A percentile compares a stretch with the other conserved stretches of the same genome.
Evolutionary conservation across 35 echinoderm and acorn worm genomes (phyloP).

Genomic region (Ophiothrix spiculata): DNA sequence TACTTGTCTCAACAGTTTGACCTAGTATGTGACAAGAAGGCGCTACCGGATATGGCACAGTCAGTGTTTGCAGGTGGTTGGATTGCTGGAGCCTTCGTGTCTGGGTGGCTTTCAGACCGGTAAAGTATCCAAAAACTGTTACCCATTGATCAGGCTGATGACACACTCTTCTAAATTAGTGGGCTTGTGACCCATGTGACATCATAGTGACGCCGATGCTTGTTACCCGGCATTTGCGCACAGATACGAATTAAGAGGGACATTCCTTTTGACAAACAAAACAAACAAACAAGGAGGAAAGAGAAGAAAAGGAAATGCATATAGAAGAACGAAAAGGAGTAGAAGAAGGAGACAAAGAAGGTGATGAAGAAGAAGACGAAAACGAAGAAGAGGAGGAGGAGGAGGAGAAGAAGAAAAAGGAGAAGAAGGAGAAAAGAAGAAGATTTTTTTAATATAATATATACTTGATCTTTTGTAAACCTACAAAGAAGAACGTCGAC

Average conservation of each 20-base stretch:
- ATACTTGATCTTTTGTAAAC: too few relatives aligned
- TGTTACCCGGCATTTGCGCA: too few relatives aligned
- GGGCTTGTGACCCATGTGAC: neutral
- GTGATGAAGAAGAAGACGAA: too few relatives aligned
- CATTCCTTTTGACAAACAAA: neutral
- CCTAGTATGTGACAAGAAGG: conserved; percentile 34
- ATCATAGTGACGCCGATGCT: neutral
- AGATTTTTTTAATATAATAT: too few relatives aligned
- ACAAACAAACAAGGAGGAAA: neutral
- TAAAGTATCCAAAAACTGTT: conserved; percentile 24
- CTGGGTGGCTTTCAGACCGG: conserved; percentile 49
- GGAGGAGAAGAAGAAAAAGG: too few relatives aligned
- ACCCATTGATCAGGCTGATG: neutral
- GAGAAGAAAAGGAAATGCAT: too few relatives aligned
- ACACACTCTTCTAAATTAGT: neutral
- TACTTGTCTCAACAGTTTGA: too few relatives aligned
- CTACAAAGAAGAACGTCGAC: too few relatives aligned
- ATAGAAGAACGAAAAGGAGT: too few relatives aligned
- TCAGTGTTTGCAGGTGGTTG: conserved; percentile 48
- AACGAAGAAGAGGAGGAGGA: too few relatives aligned
- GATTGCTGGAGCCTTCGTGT: conserved; percentile 39
- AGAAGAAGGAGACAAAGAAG: too few relatives aligned
- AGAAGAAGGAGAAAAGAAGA: too few relatives aligned
- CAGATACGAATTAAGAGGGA: neutral
- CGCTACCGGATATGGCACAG: conserved; percentile 36